Evolutionary conservation across 30 jellyfish, hydroid and myxozoan genomes (phyloP), one percentile per base, ranked within the genome.

Genomic region (Hydractinia echinata): DNA sequence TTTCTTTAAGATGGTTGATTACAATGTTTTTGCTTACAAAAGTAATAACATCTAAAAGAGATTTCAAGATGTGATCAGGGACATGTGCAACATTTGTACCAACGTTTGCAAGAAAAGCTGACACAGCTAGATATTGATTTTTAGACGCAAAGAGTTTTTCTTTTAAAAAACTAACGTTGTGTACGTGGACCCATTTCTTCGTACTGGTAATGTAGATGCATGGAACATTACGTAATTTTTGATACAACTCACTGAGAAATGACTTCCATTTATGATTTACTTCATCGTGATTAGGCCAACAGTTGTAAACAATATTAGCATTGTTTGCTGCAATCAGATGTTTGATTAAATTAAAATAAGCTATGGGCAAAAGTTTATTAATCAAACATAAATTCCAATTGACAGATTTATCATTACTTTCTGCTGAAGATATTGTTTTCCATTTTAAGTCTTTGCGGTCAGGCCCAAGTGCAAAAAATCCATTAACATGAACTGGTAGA

Each of bases 381-480:
- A 84, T 76, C 9, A 89, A 83, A 73, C 72, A 89, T 64, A 21
- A 51, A 67, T 89, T 89, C 96, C 96, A 89, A 6, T 73, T 48
- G 6, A 76, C 86, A 21, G 72, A 77, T 54, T 83, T 61, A 73
- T 89, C 96, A 49, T 72, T 83, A 84, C 20, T 49, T 39, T 5
- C 67, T 53, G 61, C 76, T 8, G 64, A 73, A 13, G 83, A 67
- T 20, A 52, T 52, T 15, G 95, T 55, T 8, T 74, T 73, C 96
- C 96, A 89, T 54, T 89, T 89, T 84, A 89, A 67, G 61, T 89
- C 96, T 54, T 76, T 70, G n/a, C 96, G 30, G 81, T 89, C 96
- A 10, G 83, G 86, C n/a, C 90, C 84, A 48, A 89, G 91, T 0
- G 96, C 94, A 72, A 89, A 89, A 73, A 16, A 84, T n/a, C 96